Percentiles rank a stretch among this genome's conserved stretches.
Conservation (phyloP, 2,113 vertebrate genomes). For the Otolemur garnettii region DNA sequence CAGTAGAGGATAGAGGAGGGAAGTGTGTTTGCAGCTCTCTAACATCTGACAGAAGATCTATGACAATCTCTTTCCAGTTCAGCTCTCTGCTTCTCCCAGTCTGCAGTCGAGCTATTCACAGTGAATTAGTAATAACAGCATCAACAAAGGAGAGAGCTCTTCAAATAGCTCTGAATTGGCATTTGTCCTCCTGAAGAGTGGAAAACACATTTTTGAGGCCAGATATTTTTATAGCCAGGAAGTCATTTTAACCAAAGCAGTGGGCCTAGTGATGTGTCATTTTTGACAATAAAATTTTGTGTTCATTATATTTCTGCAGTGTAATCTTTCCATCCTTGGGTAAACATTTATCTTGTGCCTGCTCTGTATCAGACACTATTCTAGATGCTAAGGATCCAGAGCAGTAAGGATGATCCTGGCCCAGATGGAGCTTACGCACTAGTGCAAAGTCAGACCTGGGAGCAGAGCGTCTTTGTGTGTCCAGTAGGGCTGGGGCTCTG, state of each 20-base stretch:
- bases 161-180: neutral
- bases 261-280: slow-evolving; percentile 41
- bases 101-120: neutral
- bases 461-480: neutral
- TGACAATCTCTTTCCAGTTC: neutral
- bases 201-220: slow-evolving; percentile 76
- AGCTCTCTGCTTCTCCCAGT: too few relatives aligned
- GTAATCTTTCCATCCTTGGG: neutral
- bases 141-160: neutral
- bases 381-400: neutral
- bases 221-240: slow-evolving; percentile 53
- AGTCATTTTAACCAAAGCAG: slow-evolving; percentile 63
- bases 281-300: neutral
- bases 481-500: neutral
- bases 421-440: neutral
- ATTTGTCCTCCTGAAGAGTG: neutral
- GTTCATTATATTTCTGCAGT: neutral
- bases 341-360: neutral
- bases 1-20: neutral
- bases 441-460: neutral
- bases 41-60: neutral
- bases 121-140: neutral
- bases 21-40: neutral
- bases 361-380: too few relatives aligned
- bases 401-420: neutral